Evolutionary conservation across 2,113 vertebrate genomes (phyloP).

Genomic region (Passerina amoena): DNA sequence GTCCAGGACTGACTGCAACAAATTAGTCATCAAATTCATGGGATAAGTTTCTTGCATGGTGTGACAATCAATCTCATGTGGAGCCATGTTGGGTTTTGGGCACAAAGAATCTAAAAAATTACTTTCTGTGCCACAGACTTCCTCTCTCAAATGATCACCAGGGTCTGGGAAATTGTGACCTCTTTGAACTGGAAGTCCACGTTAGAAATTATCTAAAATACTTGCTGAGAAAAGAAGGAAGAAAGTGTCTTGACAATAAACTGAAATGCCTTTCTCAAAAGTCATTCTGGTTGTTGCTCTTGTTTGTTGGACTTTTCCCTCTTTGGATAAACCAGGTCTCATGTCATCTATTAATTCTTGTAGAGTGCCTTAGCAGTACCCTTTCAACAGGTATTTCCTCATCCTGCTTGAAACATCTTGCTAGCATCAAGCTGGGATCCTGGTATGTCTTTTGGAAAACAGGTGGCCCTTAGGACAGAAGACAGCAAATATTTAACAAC

Average conservation of each 20-base stretch:
- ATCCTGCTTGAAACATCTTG: constrained; percentile 76
- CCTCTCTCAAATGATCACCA: not conserved
- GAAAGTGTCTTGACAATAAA: not conserved
- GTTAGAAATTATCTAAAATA: not conserved
- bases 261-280: not conserved
- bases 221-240: not conserved
- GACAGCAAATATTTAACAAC: fast-evolving
- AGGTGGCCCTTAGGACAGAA: not conserved
- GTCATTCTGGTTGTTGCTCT: not conserved
- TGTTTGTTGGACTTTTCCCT: not conserved
- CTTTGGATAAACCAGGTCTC: constrained; percentile 81
- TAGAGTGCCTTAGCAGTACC: constrained; percentile 78
- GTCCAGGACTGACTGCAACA: not conserved
- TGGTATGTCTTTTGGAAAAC: constrained; percentile 73
- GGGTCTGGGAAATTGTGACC: not conserved
- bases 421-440: constrained; percentile 75
- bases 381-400: constrained; percentile 72
- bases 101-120: not conserved
- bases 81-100: not conserved
- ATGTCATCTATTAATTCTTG: constrained; percentile 79
- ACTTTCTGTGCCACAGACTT: not conserved
- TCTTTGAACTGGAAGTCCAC: not conserved
- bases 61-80: not conserved
- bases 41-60: not conserved
- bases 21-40: not conserved